Percentiles rank a stretch among this genome's conserved stretches.
Conservation (phyloP, 2,888 invertebrate species). For the Notodromas monacha region DNA sequence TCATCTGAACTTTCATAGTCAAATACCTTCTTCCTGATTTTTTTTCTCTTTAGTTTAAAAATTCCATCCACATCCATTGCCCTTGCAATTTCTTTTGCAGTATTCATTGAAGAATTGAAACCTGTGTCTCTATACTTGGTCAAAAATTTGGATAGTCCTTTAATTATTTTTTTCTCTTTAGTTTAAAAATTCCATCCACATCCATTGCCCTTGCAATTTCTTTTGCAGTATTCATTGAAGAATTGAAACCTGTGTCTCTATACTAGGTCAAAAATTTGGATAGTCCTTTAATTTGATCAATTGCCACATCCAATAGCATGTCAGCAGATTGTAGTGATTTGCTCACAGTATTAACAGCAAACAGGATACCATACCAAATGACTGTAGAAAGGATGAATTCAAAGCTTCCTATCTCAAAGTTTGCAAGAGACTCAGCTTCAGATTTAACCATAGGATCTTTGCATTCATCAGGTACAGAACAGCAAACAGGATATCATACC, state of each 20-base stretch:
- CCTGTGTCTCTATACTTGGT: not conserved
- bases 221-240: not conserved
- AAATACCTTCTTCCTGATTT: not conserved
- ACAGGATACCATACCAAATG: constrained; percentile 1
- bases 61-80: not conserved
- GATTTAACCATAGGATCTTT: not conserved
- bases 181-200: no score
- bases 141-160: not conserved
- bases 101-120: not conserved
- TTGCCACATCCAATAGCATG: not conserved
- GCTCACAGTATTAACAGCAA: not conserved
- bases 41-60: not conserved
- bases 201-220: not conserved
- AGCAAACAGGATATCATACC: not conserved
- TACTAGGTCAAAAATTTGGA: not conserved
- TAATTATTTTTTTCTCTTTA: no score
- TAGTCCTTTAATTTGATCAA: not conserved
- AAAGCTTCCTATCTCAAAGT: not conserved
- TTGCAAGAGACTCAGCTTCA: not conserved
- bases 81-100: not conserved
- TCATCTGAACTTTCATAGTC: not conserved
- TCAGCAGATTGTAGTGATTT: not conserved
- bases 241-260: not conserved
- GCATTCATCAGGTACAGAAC: not conserved
- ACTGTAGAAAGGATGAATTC: not conserved